Base-by-base conservation (phyloP, 2,888 invertebrate species). In the Drosophila mettleri region DNA sequence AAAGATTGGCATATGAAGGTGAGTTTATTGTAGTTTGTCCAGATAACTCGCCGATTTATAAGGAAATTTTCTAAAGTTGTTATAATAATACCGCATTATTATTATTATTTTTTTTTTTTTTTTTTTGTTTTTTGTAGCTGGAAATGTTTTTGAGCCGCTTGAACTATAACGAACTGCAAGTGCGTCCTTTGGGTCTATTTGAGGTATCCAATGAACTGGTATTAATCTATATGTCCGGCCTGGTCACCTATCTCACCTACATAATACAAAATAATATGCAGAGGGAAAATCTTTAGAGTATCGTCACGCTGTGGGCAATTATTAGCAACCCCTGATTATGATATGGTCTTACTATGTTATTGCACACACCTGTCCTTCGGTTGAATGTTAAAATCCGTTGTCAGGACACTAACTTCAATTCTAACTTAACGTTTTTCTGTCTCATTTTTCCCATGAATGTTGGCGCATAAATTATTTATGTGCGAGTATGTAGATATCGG, bases 401-500 rank as follows among this genome's bases (percentile, higher is more conserved):
- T 39, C 76, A 86, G 82, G 86, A 84, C 79, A 84, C 74, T 57
- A 57, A 74, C 68, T 68, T 55, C 57, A 78, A 69, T 82, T 82
- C 78, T 71, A 76, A 80, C 55, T 73, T 86, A 83, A 86, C 85
- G 80, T 82, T 84, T 80, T 81, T 78, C 74, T 74, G 59, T 51
- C 43, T 52, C 71, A 76, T 63, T 73, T 82, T 85, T 85, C 84
- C 88, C 84, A 85, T 78, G 87, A 72, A 82, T 78, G 69, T 80
- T 74, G 81, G 57, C 74, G 82, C 83, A 85, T 84, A 87, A 84
- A 84, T 84, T 87, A 84, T 64, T 59, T 39, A 45, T 33, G 34
- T 5, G 22, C 59, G 10, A 53, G 48, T 43, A 49, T 51, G 24
- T 24, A 51, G 29, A 34, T 31, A 33, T 51, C 24, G 41, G 2